phyloP scores from a whole-genome alignment of 2,797 vertebrate genomes.

The Helicolenus hilgendorfi region DNA sequence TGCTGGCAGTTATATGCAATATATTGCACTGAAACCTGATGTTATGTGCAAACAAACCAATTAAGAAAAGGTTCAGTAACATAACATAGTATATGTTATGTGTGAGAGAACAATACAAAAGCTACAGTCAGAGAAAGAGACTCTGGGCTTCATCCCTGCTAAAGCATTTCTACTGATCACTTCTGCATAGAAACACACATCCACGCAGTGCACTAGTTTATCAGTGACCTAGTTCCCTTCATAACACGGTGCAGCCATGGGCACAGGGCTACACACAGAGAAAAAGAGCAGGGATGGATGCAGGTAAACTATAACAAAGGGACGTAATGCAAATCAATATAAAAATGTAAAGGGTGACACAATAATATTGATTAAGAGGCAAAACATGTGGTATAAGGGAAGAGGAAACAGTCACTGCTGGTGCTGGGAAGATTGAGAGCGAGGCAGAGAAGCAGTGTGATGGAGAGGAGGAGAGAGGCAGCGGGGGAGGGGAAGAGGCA shows the following conservation, averaged over 20 bases:
- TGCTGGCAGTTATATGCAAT: not conserved
- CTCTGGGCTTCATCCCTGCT: not conserved
- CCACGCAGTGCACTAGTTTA: constrained; percentile 59
- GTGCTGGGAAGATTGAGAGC: constrained; percentile 31
- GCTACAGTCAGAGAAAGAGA: not conserved
- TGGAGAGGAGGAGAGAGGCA: constrained; percentile 67
- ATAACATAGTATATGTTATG: not conserved
- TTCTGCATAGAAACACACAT: constrained; percentile 33
- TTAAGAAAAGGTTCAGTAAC: not conserved
- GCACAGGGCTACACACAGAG: constrained; percentile 5
- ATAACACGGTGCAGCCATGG: constrained; percentile 31
- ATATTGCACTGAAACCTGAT: not conserved
- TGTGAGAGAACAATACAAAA: not conserved
- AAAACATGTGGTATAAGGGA: not conserved
- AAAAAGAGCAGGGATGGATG: not conserved
- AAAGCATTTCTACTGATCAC: constrained; percentile 29
- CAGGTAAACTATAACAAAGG: not conserved
- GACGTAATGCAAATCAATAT: not conserved
- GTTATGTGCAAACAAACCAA: not conserved
- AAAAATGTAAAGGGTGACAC: not conserved
- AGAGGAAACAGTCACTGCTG: not conserved
- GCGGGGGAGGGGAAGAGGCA: constrained; percentile 82
- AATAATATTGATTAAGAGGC: not conserved
- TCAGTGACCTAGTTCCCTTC: constrained; percentile 82
- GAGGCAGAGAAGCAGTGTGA: constrained; percentile 44